Conservation (phyloP, 2,888 invertebrate genomes). For the Drosophila cognata region DNA sequence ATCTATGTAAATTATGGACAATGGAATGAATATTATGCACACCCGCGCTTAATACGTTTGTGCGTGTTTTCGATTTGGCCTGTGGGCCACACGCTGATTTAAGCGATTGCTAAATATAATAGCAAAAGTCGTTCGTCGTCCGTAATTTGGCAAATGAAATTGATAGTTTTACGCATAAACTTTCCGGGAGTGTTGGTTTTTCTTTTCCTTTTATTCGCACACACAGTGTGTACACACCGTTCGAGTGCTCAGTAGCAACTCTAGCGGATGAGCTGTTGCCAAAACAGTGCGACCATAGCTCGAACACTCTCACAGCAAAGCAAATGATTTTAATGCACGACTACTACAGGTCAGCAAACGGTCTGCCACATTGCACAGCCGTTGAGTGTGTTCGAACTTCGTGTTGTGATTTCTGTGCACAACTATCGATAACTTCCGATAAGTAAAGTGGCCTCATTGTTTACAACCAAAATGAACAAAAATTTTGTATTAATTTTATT, state of each 20-base stretch:
- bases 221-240: slow-evolving; percentile 53
- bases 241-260: slow-evolving; percentile 15
- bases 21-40: slow-evolving; percentile 60
- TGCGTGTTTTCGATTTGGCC: slow-evolving; percentile 70
- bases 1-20: slow-evolving; percentile 73
- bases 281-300: slow-evolving; percentile 38
- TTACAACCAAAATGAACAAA: slow-evolving; percentile 48
- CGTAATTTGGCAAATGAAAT: slow-evolving; percentile 57
- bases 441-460: slow-evolving; percentile 30
- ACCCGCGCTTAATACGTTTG: slow-evolving; percentile 57
- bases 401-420: not conserved
- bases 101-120: slow-evolving; percentile 35
- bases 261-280: slow-evolving; percentile 33
- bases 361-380: slow-evolving; percentile 2
- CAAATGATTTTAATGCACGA: not conserved
- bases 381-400: slow-evolving; percentile 8
- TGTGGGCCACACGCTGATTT: slow-evolving; percentile 61
- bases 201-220: slow-evolving; percentile 52
- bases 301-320: rapidly evolving
- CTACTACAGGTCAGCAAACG: slow-evolving; percentile 1
- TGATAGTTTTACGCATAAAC: slow-evolving; percentile 60
- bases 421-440: slow-evolving; percentile 29
- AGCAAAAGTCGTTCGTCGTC: slow-evolving; percentile 55
- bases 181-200: slow-evolving; percentile 73
- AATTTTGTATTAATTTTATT: slow-evolving; percentile 22